These are phyloP conservation scores for Biston betularia DNA, from an alignment of 2,888 invertebrate genomes.

Conservation along the genomic window DNA sequence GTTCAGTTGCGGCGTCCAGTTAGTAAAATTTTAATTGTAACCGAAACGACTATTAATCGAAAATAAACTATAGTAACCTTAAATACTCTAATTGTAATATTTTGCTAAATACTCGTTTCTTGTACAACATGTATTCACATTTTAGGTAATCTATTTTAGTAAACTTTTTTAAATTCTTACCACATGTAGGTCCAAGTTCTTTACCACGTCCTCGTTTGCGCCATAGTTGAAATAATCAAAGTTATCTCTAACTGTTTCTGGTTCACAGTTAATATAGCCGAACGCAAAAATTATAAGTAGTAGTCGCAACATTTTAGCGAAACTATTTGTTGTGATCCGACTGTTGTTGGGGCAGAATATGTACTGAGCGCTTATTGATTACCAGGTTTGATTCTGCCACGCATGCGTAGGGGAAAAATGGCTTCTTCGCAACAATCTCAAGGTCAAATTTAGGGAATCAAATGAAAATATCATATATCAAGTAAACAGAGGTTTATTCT, in stretches of 20 bases:
- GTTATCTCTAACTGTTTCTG: constrained; percentile 79
- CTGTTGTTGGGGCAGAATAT: constrained; percentile 59
- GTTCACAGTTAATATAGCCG: constrained; percentile 70
- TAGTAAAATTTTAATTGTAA: too few relatives aligned
- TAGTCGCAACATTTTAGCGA: constrained; percentile 65
- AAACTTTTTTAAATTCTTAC: constrained; percentile 53
- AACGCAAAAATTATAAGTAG: constrained; percentile 59
- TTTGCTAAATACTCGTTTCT: background rate
- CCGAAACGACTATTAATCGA: too few relatives aligned
- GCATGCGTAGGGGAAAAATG: constrained; percentile 69
- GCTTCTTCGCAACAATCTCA: constrained; percentile 57
- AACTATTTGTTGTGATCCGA: constrained; percentile 66
- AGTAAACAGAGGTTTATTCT: constrained; percentile 70
- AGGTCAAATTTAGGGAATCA: constrained; percentile 59
- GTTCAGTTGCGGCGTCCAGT: too few relatives aligned
- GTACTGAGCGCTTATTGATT: constrained; percentile 72
- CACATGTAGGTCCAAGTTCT: constrained; percentile 74
- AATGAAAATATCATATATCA: constrained; percentile 59
- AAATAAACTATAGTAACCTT: too few relatives aligned
- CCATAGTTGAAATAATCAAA: constrained; percentile 81
- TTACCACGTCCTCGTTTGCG: constrained; percentile 72
- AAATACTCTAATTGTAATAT: too few relatives aligned
- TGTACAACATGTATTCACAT: too few relatives aligned
- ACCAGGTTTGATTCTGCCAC: constrained; percentile 53
- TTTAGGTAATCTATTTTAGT: background rate